Percentiles rank a stretch among this genome's conserved stretches.
Evolutionary conservation across 2,113 vertebrate genomes (phyloP).

Genomic region (Bubo scandiacus): DNA sequence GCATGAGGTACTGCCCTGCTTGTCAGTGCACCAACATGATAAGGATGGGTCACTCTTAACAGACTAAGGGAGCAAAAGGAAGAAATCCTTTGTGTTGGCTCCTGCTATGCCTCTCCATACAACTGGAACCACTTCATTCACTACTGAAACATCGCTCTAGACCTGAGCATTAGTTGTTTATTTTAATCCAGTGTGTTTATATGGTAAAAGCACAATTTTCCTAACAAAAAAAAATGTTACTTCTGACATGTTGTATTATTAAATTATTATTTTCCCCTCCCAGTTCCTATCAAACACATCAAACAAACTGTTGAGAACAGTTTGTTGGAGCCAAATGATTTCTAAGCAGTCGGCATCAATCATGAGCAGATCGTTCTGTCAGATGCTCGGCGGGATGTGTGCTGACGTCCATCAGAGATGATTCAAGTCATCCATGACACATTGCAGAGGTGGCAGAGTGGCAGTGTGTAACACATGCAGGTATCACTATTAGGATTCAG

Average conservation of each 20-base stretch:
- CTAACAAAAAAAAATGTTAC: neutral
- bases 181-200: neutral
- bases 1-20: neutral
- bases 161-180: neutral
- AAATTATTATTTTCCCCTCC: neutral
- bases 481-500: neutral
- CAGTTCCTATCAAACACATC: neutral
- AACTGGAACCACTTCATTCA: neutral
- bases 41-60: neutral
- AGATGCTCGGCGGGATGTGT: neutral
- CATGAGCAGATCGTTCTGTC: neutral
- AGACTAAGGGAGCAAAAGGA: neutral
- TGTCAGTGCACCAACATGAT: neutral
- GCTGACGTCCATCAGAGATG: neutral
- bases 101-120: neutral
- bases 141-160: neutral
- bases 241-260: neutral
- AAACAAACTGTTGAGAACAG: neutral
- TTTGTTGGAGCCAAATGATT: conserved; percentile 1
- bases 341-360: neutral
- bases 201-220: neutral
- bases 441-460: neutral
- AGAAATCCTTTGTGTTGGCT: neutral
- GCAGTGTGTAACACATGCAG: neutral
- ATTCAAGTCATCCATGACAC: neutral